These are phyloP conservation scores for Heliconius nattereri DNA, from an alignment of 1,140 invertebrate species.

Conservation along the genomic window DNA sequence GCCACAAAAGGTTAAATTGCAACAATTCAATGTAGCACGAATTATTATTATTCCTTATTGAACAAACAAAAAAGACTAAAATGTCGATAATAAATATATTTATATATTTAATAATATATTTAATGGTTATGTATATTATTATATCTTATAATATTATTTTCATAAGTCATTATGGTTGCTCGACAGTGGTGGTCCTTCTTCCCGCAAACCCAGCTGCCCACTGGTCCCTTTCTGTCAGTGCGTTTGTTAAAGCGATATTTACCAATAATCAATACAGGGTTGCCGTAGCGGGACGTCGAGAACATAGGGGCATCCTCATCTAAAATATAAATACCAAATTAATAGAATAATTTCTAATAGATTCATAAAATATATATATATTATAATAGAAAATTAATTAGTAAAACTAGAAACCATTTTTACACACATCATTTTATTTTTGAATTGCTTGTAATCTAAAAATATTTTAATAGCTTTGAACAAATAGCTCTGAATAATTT, in stretches of 20 bases:
- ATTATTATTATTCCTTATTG: too few species aligned
- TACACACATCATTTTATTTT: too few species aligned
- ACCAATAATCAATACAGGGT: slow-evolving; percentile 48
- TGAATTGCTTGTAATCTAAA: too few species aligned
- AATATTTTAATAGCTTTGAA: too few species aligned
- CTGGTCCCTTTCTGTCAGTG: slow-evolving; percentile 42
- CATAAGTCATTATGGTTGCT: slow-evolving; percentile 38
- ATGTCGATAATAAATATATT: not conserved
- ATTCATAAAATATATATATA: too few species aligned
- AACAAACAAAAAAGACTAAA: not conserved
- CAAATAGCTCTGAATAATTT: too few species aligned
- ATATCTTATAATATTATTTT: slow-evolving; percentile 38
- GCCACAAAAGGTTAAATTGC: too few species aligned
- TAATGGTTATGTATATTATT: slow-evolving; percentile 48
- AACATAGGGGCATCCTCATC: slow-evolving; percentile 34
- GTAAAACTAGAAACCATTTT: too few species aligned
- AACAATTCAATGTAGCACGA: too few species aligned
- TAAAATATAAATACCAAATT: slow-evolving; percentile 19
- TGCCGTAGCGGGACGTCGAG: slow-evolving; percentile 46
- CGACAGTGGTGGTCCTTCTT: slow-evolving; percentile 43
- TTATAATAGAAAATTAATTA: too few species aligned
- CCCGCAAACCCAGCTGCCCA: slow-evolving; percentile 44
- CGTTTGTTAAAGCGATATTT: slow-evolving; percentile 52
- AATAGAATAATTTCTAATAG: too few species aligned
- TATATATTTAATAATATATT: not conserved